These are phyloP conservation scores for Pantherophis guttatus DNA, from an alignment of 2,113 vertebrate species.

Conservation along the genomic window DNA sequence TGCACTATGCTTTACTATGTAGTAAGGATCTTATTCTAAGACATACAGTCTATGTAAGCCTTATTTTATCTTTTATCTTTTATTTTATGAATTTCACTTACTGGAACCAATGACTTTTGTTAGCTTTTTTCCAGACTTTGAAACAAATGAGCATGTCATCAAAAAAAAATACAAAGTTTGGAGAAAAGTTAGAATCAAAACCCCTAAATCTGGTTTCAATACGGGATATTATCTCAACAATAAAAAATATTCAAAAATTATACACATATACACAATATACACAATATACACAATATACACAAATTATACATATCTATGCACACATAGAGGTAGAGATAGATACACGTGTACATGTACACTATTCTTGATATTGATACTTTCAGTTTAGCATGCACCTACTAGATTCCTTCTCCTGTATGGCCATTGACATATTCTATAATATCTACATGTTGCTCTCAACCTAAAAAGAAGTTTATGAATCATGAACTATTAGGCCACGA, in stretches of 20 bases:
- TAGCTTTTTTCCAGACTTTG: background rate
- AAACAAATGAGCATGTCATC: background rate
- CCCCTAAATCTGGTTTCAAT: background rate
- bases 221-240: background rate
- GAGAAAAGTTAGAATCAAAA: no score
- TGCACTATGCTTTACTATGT: background rate
- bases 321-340: background rate
- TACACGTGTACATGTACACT: background rate
- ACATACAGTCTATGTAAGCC: background rate
- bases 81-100: background rate
- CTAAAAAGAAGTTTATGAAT: background rate
- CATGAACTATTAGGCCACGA: background rate
- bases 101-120: background rate
- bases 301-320: background rate
- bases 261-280: background rate
- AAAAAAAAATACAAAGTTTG: no score
- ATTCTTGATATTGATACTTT: background rate
- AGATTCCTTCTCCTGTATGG: background rate
- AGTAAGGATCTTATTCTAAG: background rate
- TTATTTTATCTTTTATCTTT: no score
- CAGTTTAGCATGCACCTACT: background rate
- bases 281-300: no score
- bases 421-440: background rate
- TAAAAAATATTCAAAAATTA: background rate
- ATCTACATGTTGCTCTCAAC: background rate